Evolutionary conservation across 2,113 vertebrate species (phyloP).

Genomic region (Serinus canaria): DNA sequence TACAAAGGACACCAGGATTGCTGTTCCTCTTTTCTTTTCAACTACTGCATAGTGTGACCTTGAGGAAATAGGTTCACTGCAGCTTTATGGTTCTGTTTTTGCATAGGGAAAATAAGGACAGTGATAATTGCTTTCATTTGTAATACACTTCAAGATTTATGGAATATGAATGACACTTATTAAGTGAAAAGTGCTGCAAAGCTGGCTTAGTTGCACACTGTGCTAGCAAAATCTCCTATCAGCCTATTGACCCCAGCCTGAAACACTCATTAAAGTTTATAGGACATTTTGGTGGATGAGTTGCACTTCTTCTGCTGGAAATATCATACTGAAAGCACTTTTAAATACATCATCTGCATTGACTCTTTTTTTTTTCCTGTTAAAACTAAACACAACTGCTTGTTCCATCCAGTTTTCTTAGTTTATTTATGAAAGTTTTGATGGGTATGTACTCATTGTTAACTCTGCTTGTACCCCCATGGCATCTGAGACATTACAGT

Average conservation of each 20-base stretch:
- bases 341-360: background rate
- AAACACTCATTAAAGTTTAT: constrained; percentile 39
- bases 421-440: constrained; percentile 19
- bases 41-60: background rate
- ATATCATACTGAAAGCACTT: background rate
- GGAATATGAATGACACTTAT: background rate
- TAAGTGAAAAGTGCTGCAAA: constrained; percentile 35
- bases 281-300: constrained; percentile 2
- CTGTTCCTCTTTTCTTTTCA: background rate
- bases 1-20: background rate
- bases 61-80: background rate
- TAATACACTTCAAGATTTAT: constrained; percentile 29
- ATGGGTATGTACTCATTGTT: background rate
- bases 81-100: background rate
- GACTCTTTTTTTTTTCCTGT: background rate
- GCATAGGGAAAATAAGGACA: constrained; percentile 7
- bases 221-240: background rate
- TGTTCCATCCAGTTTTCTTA: background rate
- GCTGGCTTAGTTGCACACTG: background rate
- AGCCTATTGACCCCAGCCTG: background rate
- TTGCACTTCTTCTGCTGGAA: constrained; percentile 1
- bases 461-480: background rate
- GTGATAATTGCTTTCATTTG: constrained; percentile 31
- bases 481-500: background rate
- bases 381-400: background rate